Base-by-base conservation (phyloP, 1,140 invertebrate species). In the Pseudachorutes palmiensis region DNA sequence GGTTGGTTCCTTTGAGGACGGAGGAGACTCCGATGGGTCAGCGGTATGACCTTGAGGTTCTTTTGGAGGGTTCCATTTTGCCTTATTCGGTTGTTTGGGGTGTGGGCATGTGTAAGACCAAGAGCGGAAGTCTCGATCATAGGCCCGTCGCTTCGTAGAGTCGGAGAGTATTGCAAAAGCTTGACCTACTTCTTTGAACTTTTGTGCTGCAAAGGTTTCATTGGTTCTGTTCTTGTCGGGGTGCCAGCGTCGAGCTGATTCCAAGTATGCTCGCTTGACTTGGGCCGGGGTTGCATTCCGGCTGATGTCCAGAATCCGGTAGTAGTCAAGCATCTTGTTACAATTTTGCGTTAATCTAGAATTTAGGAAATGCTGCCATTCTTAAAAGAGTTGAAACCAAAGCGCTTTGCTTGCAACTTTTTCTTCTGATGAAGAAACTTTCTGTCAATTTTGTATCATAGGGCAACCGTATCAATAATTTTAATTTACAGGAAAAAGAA, bases 171-270 rank as follows among this genome's bases (percentile, higher is more conserved):
- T 41, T 55, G 9, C 5, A 24, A 12, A 55, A 26, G 51, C 51
- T 55, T 14, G 9, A 12, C 3, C 5, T 12, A 55, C 51, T 26
- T 55, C 24, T 24, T 55, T 55, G 24, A 55, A 55, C 24, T 55
- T 55, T 24, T 55, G 14, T 55, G 5, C 9, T 9, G 51, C 51
- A 55, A n/a, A 5, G 14, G 9, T 24, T 24, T 55, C 51, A 55
- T 55, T 55, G 14, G 9, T 24, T 24, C 51, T 55, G 24, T 55
- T 55, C 24, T 55, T 55, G 51, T 55, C 51, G 5, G 51, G 51
- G 24, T 55, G 51, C 14, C 24, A 55, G 14, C 24, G 14, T 14
- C 14, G 51, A 55, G 51, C 51, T 26, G 24, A 9, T 24, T 55
- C 24, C 5, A n/a, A n/a, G 51, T 55, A 55, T 9, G 51, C 14